These are phyloP conservation scores for Platanista minor DNA, from an alignment of 2,113 vertebrate species.

Conservation along the genomic window DNA sequence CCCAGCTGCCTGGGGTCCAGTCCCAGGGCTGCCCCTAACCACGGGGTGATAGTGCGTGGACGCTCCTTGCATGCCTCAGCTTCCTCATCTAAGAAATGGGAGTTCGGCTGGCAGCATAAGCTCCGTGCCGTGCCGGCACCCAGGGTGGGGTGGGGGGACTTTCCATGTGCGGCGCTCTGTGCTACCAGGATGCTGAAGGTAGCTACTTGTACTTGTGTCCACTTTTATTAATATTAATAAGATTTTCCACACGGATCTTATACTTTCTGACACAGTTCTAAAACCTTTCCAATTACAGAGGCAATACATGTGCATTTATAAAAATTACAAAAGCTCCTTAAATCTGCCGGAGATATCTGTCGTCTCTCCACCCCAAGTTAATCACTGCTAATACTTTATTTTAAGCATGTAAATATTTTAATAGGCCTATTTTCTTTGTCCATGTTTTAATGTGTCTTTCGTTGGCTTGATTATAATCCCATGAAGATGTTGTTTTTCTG, in stretches of 20 bases:
- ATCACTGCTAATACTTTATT: not conserved
- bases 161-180: not conserved
- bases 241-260: not conserved
- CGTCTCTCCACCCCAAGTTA: not conserved
- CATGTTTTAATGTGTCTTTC: not conserved
- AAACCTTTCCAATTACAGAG: not conserved
- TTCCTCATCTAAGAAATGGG: too few relatives aligned
- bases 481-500: not conserved
- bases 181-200: not conserved
- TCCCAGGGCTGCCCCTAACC: too few relatives aligned
- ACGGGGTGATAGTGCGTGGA: too few relatives aligned
- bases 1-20: not conserved
- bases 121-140: fast-evolving
- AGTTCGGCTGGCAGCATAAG: not conserved
- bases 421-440: not conserved
- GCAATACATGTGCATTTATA: not conserved
- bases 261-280: not conserved
- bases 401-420: not conserved
- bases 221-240: not conserved
- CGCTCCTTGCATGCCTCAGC: not conserved
- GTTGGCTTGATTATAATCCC: not conserved
- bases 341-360: not conserved
- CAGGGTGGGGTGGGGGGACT: fast-evolving
- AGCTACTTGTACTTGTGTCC: not conserved
- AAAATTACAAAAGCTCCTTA: not conserved